These are phyloP conservation scores for Oreortyx pictus DNA, from an alignment of 2,797 vertebrate species.

Conservation along the genomic window DNA sequence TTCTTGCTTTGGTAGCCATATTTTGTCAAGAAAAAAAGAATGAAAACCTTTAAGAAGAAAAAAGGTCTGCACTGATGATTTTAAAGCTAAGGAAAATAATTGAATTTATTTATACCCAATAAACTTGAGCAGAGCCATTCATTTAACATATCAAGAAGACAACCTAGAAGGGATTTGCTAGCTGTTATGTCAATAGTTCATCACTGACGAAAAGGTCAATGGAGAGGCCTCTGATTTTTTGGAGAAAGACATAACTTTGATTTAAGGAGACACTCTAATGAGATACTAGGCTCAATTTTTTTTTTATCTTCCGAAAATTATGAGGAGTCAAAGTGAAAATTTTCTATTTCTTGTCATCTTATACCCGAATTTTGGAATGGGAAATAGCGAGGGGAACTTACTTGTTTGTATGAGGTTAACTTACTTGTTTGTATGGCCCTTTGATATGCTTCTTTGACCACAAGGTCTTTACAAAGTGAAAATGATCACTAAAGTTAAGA, in stretches of 20 bases:
- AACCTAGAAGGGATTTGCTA: background rate
- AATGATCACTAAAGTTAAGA: background rate
- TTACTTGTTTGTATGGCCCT: background rate
- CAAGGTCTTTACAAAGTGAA: background rate
- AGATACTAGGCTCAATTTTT: background rate
- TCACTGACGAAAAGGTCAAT: background rate
- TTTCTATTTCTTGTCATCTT: background rate
- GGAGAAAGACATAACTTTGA: background rate
- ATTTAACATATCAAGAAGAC: background rate
- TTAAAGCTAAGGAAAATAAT: background rate
- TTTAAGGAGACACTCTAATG: background rate
- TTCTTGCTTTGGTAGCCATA: background rate
- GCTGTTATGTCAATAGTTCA: background rate
- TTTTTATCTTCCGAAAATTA: background rate
- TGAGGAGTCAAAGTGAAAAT: background rate
- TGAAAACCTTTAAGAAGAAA: background rate
- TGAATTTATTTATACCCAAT: background rate
- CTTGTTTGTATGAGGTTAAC: accelerated
- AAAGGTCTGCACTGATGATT: accelerated
- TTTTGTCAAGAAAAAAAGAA: background rate
- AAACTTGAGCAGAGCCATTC: background rate
- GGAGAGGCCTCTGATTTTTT: background rate
- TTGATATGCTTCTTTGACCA: background rate
- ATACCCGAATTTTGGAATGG: background rate
- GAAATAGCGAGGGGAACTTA: background rate